Evolutionary conservation across 2,888 invertebrate genomes (phyloP).

Genomic region (Drosophila robusta): DNA sequence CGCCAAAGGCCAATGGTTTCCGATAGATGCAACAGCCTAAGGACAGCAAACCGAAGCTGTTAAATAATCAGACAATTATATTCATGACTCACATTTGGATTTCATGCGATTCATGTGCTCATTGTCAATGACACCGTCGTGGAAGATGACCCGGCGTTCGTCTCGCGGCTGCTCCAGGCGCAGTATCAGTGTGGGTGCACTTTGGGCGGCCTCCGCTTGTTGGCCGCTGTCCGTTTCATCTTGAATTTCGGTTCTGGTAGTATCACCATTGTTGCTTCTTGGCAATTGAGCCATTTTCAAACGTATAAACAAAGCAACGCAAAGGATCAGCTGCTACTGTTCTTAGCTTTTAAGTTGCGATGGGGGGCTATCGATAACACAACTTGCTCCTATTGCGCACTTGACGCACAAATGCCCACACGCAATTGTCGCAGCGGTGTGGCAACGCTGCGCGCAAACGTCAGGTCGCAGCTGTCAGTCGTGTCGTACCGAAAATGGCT

Average conservation of each 20-base stretch:
- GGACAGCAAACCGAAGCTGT: neutral
- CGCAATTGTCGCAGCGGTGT: neutral
- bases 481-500: constrained; percentile 88
- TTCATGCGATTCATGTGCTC: constrained; percentile 98
- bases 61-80: neutral
- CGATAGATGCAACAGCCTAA: constrained; percentile 97
- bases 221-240: constrained; percentile 48
- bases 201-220: constrained; percentile 12
- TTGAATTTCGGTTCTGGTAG: constrained; percentile 40
- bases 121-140: constrained; percentile 96
- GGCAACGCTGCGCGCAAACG: constrained; percentile 63
- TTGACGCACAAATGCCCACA: neutral
- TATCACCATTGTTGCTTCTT: constrained; percentile 15
- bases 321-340: constrained; percentile 16
- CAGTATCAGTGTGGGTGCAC: constrained; percentile 82
- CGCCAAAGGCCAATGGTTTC: constrained; percentile 94
- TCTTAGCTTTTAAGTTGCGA: neutral
- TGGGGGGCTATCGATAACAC: constrained; percentile 6
- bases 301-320: constrained; percentile 37
- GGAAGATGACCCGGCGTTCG: constrained; percentile 94
- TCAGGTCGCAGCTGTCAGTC: constrained; percentile 64
- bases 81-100: constrained; percentile 91
- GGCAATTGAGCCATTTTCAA: constrained; percentile 58
- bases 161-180: constrained; percentile 89
- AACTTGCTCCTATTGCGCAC: neutral